These are phyloP conservation scores for Argyrosomus japonicus DNA, from an alignment of 2,113 vertebrate species.

Conservation along the genomic window DNA sequence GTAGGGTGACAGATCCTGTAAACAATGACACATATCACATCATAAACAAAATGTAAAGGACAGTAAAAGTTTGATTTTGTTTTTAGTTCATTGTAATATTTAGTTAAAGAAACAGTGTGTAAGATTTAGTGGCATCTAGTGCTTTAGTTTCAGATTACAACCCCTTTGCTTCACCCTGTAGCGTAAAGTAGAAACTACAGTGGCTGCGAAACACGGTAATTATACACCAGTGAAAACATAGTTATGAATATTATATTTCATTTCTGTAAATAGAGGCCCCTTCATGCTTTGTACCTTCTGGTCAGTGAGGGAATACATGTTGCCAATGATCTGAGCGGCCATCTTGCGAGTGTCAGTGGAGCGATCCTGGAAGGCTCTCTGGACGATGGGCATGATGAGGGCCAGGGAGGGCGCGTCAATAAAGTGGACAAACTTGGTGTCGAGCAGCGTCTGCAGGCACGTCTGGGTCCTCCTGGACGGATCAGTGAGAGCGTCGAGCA, in stretches of 20 bases:
- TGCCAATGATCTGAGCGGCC: conserved; percentile 99
- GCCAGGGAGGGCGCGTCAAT: conserved; percentile 97
- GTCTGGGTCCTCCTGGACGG: conserved; percentile 95
- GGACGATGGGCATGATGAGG: conserved; percentile 99
- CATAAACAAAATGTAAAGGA: not conserved
- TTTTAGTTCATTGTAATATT: not conserved
- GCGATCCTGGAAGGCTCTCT: conserved; percentile 97
- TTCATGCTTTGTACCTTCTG: conserved; percentile 89
- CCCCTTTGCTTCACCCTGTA: no score
- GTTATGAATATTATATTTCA: no score
- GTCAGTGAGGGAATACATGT: conserved; percentile 99
- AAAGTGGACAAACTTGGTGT: conserved; percentile 99
- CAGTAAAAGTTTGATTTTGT: not conserved
- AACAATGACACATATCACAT: not conserved
- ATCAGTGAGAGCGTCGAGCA: conserved; percentile 96
- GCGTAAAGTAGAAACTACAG: no score
- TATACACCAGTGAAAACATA: no score
- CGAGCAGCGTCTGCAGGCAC: conserved; percentile 95
- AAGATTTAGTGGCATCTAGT: no score
- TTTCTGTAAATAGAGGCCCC: no score
- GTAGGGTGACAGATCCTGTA: conserved; percentile 96
- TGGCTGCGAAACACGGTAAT: no score
- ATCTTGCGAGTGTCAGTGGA: conserved; percentile 99
- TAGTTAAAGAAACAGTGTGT: no score
- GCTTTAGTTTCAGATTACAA: no score